These are phyloP conservation scores for Terrapene triunguis DNA, from an alignment of 2,113 vertebrate species.

Conservation along the genomic window DNA sequence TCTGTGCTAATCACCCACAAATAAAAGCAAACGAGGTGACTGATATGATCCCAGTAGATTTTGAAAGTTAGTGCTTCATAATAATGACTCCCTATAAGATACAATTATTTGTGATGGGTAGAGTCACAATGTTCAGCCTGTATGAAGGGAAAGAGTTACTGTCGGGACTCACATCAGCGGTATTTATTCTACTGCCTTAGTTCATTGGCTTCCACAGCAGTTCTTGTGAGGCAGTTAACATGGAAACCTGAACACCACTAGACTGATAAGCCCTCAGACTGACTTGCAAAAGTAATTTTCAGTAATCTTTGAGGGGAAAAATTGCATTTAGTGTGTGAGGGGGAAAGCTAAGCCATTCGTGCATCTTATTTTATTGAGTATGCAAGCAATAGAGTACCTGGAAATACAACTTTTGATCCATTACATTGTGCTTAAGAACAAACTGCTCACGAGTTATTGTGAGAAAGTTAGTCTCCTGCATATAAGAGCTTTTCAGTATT, in stretches of 20 bases:
- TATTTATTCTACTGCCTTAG: constrained; percentile 42
- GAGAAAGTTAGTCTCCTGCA: constrained; percentile 56
- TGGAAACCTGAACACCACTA: constrained; percentile 68
- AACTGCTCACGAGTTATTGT: background rate
- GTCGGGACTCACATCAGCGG: constrained; percentile 10
- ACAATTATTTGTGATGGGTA: constrained; percentile 22
- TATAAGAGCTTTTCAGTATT: constrained; percentile 40
- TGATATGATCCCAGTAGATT: background rate
- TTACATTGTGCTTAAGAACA: constrained; percentile 44
- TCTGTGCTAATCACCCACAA: constrained; percentile 36
- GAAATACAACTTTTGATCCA: constrained; percentile 59
- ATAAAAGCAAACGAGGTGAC: background rate
- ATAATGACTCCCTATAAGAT: background rate
- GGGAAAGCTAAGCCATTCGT: constrained; percentile 54
- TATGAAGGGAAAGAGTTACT: constrained; percentile 22
- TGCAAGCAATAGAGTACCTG: constrained; percentile 50
- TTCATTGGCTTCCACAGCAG: constrained; percentile 41
- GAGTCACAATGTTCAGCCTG: background rate
- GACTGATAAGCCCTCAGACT: constrained; percentile 72
- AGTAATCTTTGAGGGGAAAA: constrained; percentile 76
- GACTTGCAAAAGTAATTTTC: constrained; percentile 76
- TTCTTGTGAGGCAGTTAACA: constrained; percentile 61
- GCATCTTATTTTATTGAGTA: constrained; percentile 59
- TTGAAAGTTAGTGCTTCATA: constrained; percentile 31
- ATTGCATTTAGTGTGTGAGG: constrained; percentile 55